Base-by-base conservation (phyloP, 2,888 invertebrate species). In the Tenthredo mesomela region DNA sequence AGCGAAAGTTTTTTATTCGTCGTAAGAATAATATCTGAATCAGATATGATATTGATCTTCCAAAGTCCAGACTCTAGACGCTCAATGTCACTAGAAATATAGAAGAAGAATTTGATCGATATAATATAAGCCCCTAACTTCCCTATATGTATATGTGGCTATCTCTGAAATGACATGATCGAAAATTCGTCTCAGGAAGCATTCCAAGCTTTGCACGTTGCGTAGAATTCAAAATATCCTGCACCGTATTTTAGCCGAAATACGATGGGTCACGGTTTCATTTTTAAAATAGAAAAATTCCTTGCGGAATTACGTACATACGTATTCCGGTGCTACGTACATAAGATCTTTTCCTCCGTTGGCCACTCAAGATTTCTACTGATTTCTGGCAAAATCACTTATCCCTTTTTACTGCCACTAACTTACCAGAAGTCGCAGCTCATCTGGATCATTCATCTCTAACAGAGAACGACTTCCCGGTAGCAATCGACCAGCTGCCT, bases 371-470 rank as follows among this genome's bases (percentile, higher is more conserved):
- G 25, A 25, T 61, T 61, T 25, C 61, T 61, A 12, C 61, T 12
- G 25, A 25, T 61, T 25, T 25, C 61, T 25, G 61, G 61, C 21
- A 25, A 25, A 61, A 25, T 21, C 25, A 61, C 12, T 61, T 61
- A 25, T 25, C 61, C 25, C 25, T 61, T 43, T 21, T 73, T 0
- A 21, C 40, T 73, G n/a, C 21, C 21, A n/a, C 9, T 73, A 21
- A 21, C 43, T 73, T 12, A 43, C 40, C 43, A 4, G 21, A 43
- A 73, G 71, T 43, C 43, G 40, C n/a, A 40, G 71, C 43, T 70
- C 71, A 73, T 73, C 12, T 29, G 71, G 21, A 37, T 70, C 71
- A 21, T 43, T 73, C 43, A 3, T 43, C 21, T 73, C 43, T 73
- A 6, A 29, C 21, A 21, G 25, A 73, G n/a, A 21, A n/a, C 12